Percentiles rank a stretch among this genome's conserved stretches.
Conservation (phyloP, 2,113 vertebrate species). For the Taurulus bubalis region DNA sequence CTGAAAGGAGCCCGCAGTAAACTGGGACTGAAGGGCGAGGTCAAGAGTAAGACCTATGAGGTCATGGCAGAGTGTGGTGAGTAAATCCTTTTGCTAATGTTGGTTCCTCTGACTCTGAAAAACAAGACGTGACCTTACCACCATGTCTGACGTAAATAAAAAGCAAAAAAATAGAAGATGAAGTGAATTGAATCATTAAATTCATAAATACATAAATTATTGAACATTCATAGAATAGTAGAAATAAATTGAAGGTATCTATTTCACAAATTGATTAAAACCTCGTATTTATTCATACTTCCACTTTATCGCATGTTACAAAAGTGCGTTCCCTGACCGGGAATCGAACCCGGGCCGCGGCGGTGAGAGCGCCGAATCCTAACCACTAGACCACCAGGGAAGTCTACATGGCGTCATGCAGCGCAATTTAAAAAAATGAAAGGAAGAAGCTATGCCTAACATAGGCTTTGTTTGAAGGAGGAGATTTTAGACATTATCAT, state of each 20-base stretch:
- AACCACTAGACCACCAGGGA: slow-evolving; percentile 77
- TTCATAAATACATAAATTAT: not conserved
- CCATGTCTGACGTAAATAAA: not conserved
- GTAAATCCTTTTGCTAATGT: slow-evolving; percentile 37
- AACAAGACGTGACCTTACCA: not conserved
- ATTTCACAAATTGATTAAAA: not conserved
- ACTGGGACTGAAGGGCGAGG: slow-evolving; percentile 89
- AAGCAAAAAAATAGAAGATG: not conserved
- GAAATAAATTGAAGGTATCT: not conserved
- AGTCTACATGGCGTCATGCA: rapidly evolving
- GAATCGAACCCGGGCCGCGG: slow-evolving; percentile 73
- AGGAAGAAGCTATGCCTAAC: too few species aligned
- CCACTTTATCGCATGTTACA: not conserved
- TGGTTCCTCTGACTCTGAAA: slow-evolving; percentile 8
- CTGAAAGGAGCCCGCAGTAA: slow-evolving; percentile 95
- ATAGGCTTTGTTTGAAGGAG: too few species aligned
- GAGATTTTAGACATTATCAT: too few species aligned
- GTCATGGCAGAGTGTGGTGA: slow-evolving; percentile 96
- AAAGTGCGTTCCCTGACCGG: slow-evolving; percentile 60
- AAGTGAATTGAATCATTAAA: not conserved
- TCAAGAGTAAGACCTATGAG: slow-evolving; percentile 98
- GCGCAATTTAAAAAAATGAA: too few species aligned
- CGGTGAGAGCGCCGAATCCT: slow-evolving; percentile 75
- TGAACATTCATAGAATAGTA: not conserved
- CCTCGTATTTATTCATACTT: too few species aligned